These are phyloP conservation scores for Erebia epiphron DNA, from an alignment of 2,888 invertebrate species.

Conservation along the genomic window DNA sequence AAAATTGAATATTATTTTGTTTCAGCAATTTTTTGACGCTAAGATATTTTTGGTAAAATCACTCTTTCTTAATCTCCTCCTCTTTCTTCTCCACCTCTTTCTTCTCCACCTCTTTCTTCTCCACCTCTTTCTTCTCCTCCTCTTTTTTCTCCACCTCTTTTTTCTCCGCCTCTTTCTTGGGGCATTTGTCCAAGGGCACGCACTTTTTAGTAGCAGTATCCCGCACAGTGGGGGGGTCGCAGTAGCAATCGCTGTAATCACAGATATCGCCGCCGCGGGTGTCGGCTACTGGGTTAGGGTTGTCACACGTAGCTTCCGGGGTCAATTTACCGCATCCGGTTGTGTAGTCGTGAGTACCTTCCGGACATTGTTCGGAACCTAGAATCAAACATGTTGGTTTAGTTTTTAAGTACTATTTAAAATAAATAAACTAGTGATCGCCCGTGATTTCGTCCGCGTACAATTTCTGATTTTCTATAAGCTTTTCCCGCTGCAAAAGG, in stretches of 20 bases:
- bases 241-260: constrained; percentile 59
- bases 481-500: too few relatives aligned
- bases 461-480: too few relatives aligned
- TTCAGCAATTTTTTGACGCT: too few relatives aligned
- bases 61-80: not conserved
- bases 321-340: constrained; percentile 49
- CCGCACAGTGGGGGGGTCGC: constrained; percentile 56
- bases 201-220: constrained; percentile 52
- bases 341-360: constrained; percentile 45
- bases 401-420: not conserved
- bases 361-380: constrained; percentile 45
- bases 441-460: too few relatives aligned
- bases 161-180: constrained; percentile 33
- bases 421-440: too few relatives aligned
- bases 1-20: too few relatives aligned
- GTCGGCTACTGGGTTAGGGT: constrained; percentile 49
- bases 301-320: constrained; percentile 59
- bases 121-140: not conserved
- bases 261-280: constrained; percentile 41
- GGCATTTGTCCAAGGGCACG: constrained; percentile 54
- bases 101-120: constrained; percentile 9
- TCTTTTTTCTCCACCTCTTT: not conserved
- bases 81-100: not conserved
- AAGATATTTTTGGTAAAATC: too few relatives aligned
- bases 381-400: constrained; percentile 13